phyloP scores from a whole-genome alignment of 2,113 vertebrate genomes.

The Catharus bicknelli region DNA sequence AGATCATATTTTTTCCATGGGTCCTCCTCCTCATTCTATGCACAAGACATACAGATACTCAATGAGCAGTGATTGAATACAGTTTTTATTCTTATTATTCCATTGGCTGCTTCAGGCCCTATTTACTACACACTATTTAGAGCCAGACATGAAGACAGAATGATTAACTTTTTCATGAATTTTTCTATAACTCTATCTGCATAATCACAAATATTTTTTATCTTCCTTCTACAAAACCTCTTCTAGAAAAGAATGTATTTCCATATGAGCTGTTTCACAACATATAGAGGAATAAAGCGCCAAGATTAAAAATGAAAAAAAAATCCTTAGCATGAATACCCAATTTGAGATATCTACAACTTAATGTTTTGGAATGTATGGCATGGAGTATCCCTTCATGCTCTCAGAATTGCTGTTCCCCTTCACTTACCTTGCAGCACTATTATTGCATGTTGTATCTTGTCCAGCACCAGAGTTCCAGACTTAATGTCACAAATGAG shows the following conservation, averaged over 20 bases:
- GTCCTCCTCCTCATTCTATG: neutral
- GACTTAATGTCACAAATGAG: neutral
- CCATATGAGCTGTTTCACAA: neutral
- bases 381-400: neutral
- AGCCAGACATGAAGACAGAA: neutral
- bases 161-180: neutral
- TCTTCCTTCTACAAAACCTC: neutral
- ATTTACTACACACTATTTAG: neutral
- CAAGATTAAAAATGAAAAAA: neutral
- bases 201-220: neutral
- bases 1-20: neutral
- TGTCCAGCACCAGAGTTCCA: neutral
- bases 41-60: neutral
- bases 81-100: neutral
- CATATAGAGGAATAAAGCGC: neutral
- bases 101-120: neutral
- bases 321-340: neutral
- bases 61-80: neutral
- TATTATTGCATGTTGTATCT: neutral
- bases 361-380: neutral
- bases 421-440: neutral
- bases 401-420: neutral
- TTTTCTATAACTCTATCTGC: neutral
- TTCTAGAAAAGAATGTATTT: neutral
- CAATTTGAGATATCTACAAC: neutral